phyloP scores from a whole-genome alignment of 2,797 vertebrate genomes.

The Pristis pectinata region DNA sequence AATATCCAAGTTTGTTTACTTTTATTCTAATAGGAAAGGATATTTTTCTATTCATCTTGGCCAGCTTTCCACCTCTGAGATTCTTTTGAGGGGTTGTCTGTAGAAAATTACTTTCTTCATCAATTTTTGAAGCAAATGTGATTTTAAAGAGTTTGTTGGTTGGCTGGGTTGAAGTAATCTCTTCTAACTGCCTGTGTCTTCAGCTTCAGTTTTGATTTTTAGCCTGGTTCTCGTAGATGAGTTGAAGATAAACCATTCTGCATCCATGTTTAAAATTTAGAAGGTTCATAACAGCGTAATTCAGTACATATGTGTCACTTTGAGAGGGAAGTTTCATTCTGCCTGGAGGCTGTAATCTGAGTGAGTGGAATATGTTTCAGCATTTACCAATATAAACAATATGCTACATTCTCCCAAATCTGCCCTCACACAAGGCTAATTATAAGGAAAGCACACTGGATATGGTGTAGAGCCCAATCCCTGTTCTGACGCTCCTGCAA shows the following conservation, averaged over 20 bases:
- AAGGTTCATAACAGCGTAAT: not conserved
- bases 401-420: not conserved
- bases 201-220: not conserved
- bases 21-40: not conserved
- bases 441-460: not conserved
- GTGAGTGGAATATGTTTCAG: not conserved
- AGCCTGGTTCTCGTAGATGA: not conserved
- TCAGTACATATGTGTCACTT: not conserved
- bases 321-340: conserved; percentile 1
- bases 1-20: not conserved
- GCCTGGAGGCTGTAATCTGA: conserved; percentile 17
- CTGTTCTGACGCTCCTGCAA: not conserved
- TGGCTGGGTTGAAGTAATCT: not conserved
- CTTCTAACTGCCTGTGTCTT: not conserved
- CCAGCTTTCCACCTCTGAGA: not conserved
- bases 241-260: not conserved
- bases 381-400: not conserved
- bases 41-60: not conserved
- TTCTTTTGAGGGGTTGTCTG: not conserved
- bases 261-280: not conserved
- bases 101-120: not conserved
- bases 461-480: not conserved
- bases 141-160: not conserved
- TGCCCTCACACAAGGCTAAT: not conserved
- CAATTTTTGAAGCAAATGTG: not conserved